These are phyloP conservation scores for Stichopus horrens DNA, from an alignment of 53 echinoderm and acorn worm genomes.

Conservation along the genomic window DNA sequence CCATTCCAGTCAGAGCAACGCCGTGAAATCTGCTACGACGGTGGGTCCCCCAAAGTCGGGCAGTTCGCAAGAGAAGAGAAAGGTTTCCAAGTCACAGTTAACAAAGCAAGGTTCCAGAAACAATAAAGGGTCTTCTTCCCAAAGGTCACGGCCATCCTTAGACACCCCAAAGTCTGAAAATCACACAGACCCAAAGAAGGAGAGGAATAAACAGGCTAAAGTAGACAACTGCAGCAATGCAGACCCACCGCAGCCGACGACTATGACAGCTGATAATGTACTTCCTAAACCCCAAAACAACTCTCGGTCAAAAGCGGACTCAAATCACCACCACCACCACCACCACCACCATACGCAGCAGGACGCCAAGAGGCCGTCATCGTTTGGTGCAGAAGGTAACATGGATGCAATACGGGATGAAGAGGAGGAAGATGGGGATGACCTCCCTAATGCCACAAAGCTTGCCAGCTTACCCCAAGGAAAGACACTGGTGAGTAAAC, in stretches of 20 bases:
- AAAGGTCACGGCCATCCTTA: constrained; percentile 9
- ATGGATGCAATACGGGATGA: background rate
- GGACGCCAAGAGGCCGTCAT: background rate
- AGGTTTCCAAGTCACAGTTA: constrained; percentile 4
- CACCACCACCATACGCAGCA: background rate
- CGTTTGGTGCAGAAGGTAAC: background rate
- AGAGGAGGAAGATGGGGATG: background rate
- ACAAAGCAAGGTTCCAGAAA: background rate
- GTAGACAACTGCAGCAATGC: background rate
- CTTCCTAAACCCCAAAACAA: background rate
- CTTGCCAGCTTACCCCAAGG: constrained; percentile 10
- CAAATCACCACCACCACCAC: background rate
- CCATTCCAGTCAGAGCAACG: background rate
- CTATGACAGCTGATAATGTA: background rate
- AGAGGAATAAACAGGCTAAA: background rate
- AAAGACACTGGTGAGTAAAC: background rate
- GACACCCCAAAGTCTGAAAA: background rate
- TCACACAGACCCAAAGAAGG: constrained; percentile 6
- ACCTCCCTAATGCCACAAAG: background rate
- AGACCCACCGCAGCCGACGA: constrained; percentile 4
- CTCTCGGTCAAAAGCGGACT: background rate
- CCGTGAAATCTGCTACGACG: background rate
- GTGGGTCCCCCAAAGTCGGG: background rate
- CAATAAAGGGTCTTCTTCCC: constrained; percentile 23
- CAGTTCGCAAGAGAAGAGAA: constrained; percentile 5